A percentile compares a stretch with the other conserved stretches of the same genome.
phyloP scores from a whole-genome alignment of 1,140 invertebrate genomes.

The Hycleus cichorii region DNA sequence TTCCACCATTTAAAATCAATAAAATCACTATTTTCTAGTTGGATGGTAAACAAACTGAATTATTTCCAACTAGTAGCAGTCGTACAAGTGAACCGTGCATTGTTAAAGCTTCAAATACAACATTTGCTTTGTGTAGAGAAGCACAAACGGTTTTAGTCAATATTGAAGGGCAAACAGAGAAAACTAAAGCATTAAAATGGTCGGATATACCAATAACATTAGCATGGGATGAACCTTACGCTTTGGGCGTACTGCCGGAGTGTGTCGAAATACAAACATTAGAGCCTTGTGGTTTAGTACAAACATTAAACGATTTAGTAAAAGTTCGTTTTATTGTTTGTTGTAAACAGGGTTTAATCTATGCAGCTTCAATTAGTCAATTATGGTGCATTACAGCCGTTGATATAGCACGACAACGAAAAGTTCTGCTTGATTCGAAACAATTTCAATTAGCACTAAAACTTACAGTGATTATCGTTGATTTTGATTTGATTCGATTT shows the following conservation, averaged over 20 bases:
- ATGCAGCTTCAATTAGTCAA: slow-evolving; percentile 76
- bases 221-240: slow-evolving; percentile 86
- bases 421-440: slow-evolving; percentile 75
- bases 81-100: slow-evolving; percentile 77
- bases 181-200: slow-evolving; percentile 72
- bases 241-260: slow-evolving; percentile 74
- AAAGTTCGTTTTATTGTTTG: slow-evolving; percentile 57
- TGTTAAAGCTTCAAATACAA: slow-evolving; percentile 62
- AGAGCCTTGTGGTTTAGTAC: slow-evolving; percentile 61
- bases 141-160: slow-evolving; percentile 78
- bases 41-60: slow-evolving; percentile 60
- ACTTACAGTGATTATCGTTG: slow-evolving; percentile 64
- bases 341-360: slow-evolving; percentile 70
- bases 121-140: slow-evolving; percentile 73
- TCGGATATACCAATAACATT: slow-evolving; percentile 68
- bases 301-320: slow-evolving; percentile 64
- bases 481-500: neutral
- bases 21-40: slow-evolving; percentile 1
- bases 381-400: slow-evolving; percentile 79
- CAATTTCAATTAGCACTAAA: slow-evolving; percentile 91
- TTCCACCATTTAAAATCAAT: neutral
- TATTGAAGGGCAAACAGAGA: slow-evolving; percentile 58
- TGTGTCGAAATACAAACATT: slow-evolving; percentile 60
- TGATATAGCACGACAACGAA: slow-evolving; percentile 73
- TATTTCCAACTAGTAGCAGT: slow-evolving; percentile 76